Evolutionary conservation across 2,113 vertebrate genomes (phyloP).

Genomic region (Aspidoscelis tigris): DNA sequence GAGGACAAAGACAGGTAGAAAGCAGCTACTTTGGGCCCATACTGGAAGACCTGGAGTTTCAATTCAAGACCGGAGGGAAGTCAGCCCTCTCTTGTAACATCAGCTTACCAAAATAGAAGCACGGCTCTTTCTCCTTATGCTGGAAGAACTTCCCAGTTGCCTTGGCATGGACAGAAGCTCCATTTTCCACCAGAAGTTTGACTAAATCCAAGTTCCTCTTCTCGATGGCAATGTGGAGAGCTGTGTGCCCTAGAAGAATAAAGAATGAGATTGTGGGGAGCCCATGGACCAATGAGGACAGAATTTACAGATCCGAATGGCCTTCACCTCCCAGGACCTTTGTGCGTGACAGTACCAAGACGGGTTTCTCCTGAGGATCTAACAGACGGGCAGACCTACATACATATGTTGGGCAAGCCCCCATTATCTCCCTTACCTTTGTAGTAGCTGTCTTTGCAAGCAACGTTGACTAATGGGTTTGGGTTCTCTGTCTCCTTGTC

Average conservation of each 20-base stretch:
- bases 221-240: slow-evolving; percentile 93
- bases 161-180: slow-evolving; percentile 85
- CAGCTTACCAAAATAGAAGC: slow-evolving; percentile 94
- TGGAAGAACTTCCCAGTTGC: slow-evolving; percentile 91
- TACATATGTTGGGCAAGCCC: not conserved
- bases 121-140: slow-evolving; percentile 76
- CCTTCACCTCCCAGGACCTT: no score
- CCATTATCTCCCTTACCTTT: slow-evolving; percentile 72
- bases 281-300: rapidly evolving
- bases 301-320: no score
- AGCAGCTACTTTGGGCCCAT: no score
- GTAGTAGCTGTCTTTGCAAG: slow-evolving; percentile 84
- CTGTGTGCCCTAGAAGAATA: slow-evolving; percentile 85
- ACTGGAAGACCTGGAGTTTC: no score
- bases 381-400: no score
- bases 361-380: no score
- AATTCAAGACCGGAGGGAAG: no score
- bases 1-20: no score
- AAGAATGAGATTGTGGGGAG: not conserved
- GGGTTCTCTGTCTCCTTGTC: slow-evolving; percentile 82
- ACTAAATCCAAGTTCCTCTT: slow-evolving; percentile 84
- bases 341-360: no score
- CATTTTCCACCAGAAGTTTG: slow-evolving; percentile 85
- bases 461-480: slow-evolving; percentile 81
- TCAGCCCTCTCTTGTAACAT: not conserved